Evolutionary conservation across 2,797 vertebrate genomes (phyloP), one percentile per base, ranked within the genome.

Genomic region (Chanos chanos): DNA sequence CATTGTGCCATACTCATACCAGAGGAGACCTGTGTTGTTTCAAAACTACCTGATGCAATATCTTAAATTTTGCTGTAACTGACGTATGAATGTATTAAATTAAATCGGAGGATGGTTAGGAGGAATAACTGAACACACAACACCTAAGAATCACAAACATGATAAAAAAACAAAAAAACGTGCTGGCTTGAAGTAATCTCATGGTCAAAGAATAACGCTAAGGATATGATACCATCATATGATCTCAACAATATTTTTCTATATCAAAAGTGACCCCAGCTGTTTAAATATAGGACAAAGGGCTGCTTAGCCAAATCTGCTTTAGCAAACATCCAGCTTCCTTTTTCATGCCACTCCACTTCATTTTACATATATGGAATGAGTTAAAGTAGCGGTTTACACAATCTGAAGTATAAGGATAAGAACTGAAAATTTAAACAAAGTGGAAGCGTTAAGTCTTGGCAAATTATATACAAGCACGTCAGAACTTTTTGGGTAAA

Each of bases 291-390:
- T 47, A 36, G 69, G 62, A 58, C 72, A 72, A 60, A 36, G 61
- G 8, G 28, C 31, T 25, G 60, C 27, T 44, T 39, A 49, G 56
- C 21, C 27, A 16, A 6, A 48, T 16, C 30, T 34, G n/a, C 21
- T 43, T 24, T 67, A 51, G 56, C 61, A 72, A 79, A 71, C 41
- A 70, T 1, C n/a, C n/a, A n/a, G n/a, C n/a, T n/a, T 12, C 1
- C 30, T 58, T 65, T 33, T 64, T 16, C 22, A 1, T 37, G 15
- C 51, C 61, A 18, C 3, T 55, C 47, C 10, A 12, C 15, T 41
- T 8, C 61, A 28, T 4, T 13, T 25, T 37, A 59, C 53, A 55
- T 44, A 43, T 36, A 7, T 60, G 36, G 44, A 9, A 48, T 21
- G 15, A 22, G 33, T 10, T n/a, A n/a, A 2, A n/a, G 6, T n/a